Conservation (phyloP, 2,113 vertebrate genomes). For the Psophia crepitans region DNA sequence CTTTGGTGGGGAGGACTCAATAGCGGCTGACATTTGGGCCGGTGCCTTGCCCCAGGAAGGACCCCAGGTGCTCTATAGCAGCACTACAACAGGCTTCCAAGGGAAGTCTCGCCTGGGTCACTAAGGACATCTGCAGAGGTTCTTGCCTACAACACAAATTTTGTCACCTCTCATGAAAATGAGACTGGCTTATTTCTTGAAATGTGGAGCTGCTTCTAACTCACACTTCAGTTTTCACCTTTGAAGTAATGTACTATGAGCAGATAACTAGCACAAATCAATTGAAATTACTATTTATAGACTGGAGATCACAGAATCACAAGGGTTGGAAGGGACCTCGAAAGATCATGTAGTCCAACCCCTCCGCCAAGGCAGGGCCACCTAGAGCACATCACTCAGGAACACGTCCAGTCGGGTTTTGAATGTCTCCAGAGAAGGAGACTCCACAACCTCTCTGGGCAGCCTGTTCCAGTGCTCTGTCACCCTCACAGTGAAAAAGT, state of each 20-base stretch:
- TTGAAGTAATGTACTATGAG: neutral
- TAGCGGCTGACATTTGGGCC: neutral
- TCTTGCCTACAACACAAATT: neutral
- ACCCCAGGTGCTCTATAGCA: fast-evolving
- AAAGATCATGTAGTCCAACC: no score
- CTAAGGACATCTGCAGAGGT: neutral
- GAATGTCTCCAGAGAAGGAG: no score
- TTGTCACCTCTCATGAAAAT: neutral
- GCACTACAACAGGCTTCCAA: neutral
- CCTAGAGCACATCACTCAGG: no score
- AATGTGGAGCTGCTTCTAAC: neutral
- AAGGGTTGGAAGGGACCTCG: no score
- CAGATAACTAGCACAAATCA: neutral
- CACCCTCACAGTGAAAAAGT: no score
- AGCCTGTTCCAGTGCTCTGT: no score
- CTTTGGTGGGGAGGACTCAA: neutral
- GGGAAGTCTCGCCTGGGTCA: neutral
- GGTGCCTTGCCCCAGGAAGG: neutral
- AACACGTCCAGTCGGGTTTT: no score
- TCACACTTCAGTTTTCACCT: neutral
- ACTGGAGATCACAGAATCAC: no score
- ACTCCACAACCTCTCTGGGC: no score
- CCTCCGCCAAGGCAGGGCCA: no score
- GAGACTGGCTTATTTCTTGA: neutral
- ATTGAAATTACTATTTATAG: neutral